phyloP scores from a whole-genome alignment of 2,113 vertebrate species.

The Pelodiscus sinensis region DNA sequence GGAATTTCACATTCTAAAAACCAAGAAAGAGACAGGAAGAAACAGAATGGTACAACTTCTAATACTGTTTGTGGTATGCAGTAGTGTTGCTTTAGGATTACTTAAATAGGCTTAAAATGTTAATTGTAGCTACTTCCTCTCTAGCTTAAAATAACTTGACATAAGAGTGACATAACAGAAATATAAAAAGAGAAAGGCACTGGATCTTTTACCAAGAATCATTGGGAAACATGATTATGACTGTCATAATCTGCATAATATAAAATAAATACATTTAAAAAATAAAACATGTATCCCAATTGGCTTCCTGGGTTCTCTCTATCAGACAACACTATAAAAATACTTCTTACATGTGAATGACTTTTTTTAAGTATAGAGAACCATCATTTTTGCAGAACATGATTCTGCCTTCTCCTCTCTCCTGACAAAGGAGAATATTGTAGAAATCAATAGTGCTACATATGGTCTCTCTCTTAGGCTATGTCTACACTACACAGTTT shows the following conservation, averaged over 20 bases:
- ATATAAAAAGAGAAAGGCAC: background rate
- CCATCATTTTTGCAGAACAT: fast-evolving
- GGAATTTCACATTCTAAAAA: background rate
- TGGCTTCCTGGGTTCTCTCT: background rate
- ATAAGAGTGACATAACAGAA: background rate
- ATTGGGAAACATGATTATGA: background rate
- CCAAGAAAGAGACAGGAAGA: background rate
- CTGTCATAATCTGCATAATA: background rate
- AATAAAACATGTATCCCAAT: fast-evolving
- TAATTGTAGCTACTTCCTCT: background rate
- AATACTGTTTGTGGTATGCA: background rate
- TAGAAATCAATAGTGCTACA: background rate
- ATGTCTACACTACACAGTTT: too few species aligned
- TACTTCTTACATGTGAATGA: background rate
- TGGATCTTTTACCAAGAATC: background rate
- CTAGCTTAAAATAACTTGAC: background rate
- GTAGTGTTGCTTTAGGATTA: background rate
- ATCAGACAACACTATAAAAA: background rate
- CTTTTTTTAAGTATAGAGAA: background rate
- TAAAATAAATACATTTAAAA: background rate
- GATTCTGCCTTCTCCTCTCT: background rate
- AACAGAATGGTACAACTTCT: background rate
- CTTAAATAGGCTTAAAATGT: slow-evolving; percentile 12
- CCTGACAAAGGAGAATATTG: background rate
- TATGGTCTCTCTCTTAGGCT: background rate